Evolutionary conservation across 2,888 invertebrate genomes (phyloP).

Genomic region (Lycocerus yunnanus): DNA sequence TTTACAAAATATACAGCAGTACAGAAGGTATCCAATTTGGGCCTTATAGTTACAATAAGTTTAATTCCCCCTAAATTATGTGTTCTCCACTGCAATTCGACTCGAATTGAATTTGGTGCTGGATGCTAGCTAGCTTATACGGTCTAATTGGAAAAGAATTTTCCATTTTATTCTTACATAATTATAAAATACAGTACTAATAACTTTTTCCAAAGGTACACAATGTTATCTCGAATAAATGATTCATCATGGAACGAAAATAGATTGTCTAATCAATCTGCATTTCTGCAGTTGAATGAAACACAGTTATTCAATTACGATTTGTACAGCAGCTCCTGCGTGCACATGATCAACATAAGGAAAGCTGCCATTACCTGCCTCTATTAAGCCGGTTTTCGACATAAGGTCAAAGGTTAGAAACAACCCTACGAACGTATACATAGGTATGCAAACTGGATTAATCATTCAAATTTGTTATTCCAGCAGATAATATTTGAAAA

Average conservation of each 20-base stretch:
- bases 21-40: no score
- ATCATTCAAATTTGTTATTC: not conserved
- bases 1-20: not conserved
- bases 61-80: no score
- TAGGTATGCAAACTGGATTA: no score
- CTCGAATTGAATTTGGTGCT: no score
- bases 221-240: not conserved
- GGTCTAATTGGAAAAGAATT: no score
- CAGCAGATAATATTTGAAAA: not conserved
- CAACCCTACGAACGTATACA: not conserved
- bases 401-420: slow-evolving; percentile 17
- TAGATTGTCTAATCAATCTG: not conserved
- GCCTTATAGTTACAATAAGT: no score
- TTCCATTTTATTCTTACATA: no score
- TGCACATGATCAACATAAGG: not conserved
- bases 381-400: not conserved
- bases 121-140: no score
- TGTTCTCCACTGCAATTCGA: no score
- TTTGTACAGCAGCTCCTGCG: slow-evolving; percentile 8
- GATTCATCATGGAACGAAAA: not conserved
- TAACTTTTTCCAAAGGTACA: not conserved
- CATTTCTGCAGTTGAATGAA: not conserved
- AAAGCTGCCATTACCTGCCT: slow-evolving; percentile 8
- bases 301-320: slow-evolving; percentile 6
- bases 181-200: no score